Evolutionary conservation across 2,797 vertebrate species (phyloP).

Genomic region (Hafferia zeledoni): DNA sequence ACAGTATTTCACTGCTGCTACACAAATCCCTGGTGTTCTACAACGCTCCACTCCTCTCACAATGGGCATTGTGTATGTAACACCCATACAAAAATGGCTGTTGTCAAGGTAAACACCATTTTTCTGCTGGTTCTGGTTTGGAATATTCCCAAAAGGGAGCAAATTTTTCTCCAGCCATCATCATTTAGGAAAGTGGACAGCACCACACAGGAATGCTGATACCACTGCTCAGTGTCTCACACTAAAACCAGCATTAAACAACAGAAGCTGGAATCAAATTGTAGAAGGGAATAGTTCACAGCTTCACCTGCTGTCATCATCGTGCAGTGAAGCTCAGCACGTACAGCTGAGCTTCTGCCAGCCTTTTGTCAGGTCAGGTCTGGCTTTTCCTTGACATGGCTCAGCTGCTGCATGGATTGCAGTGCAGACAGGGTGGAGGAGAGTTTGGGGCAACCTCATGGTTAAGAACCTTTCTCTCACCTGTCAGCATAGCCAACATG

Average conservation of each 20-base stretch:
- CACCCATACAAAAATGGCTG: neutral
- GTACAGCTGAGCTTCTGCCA: neutral
- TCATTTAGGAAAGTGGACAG: neutral
- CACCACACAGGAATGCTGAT: neutral
- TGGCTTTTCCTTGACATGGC: neutral
- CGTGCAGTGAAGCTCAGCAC: neutral
- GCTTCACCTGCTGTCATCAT: neutral
- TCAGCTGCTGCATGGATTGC: neutral
- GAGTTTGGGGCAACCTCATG: neutral
- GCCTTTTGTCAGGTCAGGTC: neutral
- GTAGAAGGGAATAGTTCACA: neutral
- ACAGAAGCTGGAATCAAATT: neutral
- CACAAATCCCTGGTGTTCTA: neutral
- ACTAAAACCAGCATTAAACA: neutral
- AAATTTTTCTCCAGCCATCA: neutral
- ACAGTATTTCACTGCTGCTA: neutral
- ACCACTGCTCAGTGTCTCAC: neutral
- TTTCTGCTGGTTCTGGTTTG: neutral
- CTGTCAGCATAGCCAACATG: fast-evolving
- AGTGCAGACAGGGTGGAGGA: neutral
- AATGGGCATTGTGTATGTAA: neutral
- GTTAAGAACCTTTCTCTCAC: neutral
- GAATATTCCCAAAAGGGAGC: neutral
- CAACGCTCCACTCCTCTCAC: neutral
- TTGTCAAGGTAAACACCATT: neutral